A percentile compares a stretch with the other conserved stretches of the same genome.
Conservation (phyloP, 2,797 vertebrate genomes). For the Sebastes melanostomus region DNA sequence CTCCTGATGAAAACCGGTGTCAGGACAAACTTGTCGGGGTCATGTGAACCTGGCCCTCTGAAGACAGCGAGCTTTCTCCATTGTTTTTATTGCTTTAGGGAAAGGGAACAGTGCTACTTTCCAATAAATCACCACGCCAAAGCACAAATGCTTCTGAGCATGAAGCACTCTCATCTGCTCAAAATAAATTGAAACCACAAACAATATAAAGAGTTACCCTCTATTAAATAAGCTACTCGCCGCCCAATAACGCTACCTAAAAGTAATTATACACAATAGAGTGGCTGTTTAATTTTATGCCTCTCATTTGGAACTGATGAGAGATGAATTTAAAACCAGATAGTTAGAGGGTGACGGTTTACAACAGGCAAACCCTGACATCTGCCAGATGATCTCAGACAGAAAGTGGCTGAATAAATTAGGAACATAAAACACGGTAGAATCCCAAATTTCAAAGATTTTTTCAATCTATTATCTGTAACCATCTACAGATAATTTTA, state of each 20-base stretch:
- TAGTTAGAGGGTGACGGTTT: conserved; percentile 41
- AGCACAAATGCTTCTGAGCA: conserved; percentile 23
- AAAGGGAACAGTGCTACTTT: conserved; percentile 22
- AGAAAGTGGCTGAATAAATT: background rate
- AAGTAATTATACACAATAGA: conserved; percentile 54
- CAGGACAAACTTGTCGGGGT: background rate
- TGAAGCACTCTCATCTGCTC: conserved; percentile 28
- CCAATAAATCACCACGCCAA: conserved; percentile 39
- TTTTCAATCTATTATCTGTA: background rate
- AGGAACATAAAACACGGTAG: background rate
- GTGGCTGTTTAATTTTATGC: conserved; percentile 43
- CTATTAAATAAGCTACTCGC: conserved; percentile 42
- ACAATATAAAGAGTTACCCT: conserved; percentile 34
- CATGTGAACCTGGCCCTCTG: conserved; percentile 11
- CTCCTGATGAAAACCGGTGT: conserved; percentile 18
- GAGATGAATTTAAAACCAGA: conserved; percentile 19
- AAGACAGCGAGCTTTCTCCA: conserved; percentile 23
- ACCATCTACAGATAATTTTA: background rate
- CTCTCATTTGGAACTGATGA: conserved; percentile 48
- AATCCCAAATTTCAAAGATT: background rate
- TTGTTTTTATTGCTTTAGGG: conserved; percentile 49
- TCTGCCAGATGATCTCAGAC: conserved; percentile 18
- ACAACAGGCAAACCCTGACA: conserved; percentile 6
- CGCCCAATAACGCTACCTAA: conserved; percentile 25
- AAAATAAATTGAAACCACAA: conserved; percentile 59